Evolutionary conservation across 2,888 invertebrate genomes (phyloP).

Genomic region (Drosophila maculinotata): DNA sequence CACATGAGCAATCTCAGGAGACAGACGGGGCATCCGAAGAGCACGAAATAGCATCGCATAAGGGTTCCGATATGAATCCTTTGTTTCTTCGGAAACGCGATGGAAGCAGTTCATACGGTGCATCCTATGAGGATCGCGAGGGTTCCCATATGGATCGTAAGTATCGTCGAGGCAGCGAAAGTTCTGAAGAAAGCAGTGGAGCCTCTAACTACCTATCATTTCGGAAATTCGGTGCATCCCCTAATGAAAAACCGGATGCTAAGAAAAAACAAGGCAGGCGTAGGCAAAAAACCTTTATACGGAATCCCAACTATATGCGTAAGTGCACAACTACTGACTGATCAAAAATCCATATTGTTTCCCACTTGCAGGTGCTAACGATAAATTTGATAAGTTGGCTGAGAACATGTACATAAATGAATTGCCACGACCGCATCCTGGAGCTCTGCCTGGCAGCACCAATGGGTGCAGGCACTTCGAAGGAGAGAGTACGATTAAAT

Average conservation of each 20-base stretch:
- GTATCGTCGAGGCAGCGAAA: too few species aligned
- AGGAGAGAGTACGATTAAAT: too few species aligned
- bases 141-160: too few species aligned
- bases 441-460: constrained; percentile 26
- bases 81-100: too few species aligned
- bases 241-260: not conserved
- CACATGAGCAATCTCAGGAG: too few species aligned
- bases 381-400: not conserved
- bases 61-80: too few species aligned
- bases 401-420: constrained; percentile 8
- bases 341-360: not conserved
- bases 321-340: not conserved
- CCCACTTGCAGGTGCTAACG: constrained; percentile 11
- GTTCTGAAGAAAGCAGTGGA: too few species aligned
- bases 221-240: not conserved
- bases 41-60: too few species aligned
- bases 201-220: too few species aligned
- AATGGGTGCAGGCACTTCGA: constrained; percentile 22
- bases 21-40: too few species aligned
- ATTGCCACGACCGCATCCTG: constrained; percentile 28
- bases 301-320: constrained; percentile 47
- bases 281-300: constrained; percentile 26
- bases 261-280: not conserved
- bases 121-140: too few species aligned
- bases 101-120: too few species aligned